These are phyloP conservation scores for Anagrus nilaparvatae DNA, from an alignment of 1,140 invertebrate species.

Conservation along the genomic window DNA sequence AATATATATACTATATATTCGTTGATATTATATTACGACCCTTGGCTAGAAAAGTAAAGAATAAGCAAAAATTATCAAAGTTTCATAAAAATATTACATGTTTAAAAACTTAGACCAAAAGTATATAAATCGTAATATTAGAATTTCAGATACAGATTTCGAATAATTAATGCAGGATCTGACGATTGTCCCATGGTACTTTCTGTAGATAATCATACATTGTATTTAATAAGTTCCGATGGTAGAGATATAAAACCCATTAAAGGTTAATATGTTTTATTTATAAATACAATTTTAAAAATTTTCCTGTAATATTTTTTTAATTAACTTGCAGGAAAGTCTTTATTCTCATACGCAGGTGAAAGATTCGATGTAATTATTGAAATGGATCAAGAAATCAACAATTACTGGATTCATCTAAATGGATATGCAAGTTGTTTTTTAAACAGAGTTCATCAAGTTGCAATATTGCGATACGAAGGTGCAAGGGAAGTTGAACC, in stretches of 20 bases:
- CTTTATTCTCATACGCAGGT: conserved; percentile 73
- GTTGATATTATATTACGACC: no score
- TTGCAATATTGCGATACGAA: conserved; percentile 72
- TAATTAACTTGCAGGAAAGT: conserved; percentile 49
- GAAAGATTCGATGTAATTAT: conserved; percentile 82
- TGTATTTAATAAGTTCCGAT: conserved; percentile 70
- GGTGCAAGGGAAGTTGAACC: conserved; percentile 51
- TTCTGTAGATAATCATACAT: conserved; percentile 73
- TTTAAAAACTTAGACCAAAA: no score
- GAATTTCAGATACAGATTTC: conserved; percentile 69
- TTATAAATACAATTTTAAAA: background rate
- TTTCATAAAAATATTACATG: no score
- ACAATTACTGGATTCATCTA: conserved; percentile 79
- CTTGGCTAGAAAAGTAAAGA: no score
- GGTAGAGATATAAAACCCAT: conserved; percentile 68
- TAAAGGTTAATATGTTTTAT: conserved; percentile 43
- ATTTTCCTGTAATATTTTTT: background rate
- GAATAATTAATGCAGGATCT: conserved; percentile 79
- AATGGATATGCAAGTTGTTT: conserved; percentile 65
- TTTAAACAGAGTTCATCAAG: conserved; percentile 70
- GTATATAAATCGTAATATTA: no score
- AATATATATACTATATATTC: no score
- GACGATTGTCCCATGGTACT: conserved; percentile 80
- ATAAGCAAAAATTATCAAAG: no score
- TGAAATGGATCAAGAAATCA: conserved; percentile 56